phyloP scores from a whole-genome alignment of 2,113 vertebrate genomes.

The Loxodonta africana region DNA sequence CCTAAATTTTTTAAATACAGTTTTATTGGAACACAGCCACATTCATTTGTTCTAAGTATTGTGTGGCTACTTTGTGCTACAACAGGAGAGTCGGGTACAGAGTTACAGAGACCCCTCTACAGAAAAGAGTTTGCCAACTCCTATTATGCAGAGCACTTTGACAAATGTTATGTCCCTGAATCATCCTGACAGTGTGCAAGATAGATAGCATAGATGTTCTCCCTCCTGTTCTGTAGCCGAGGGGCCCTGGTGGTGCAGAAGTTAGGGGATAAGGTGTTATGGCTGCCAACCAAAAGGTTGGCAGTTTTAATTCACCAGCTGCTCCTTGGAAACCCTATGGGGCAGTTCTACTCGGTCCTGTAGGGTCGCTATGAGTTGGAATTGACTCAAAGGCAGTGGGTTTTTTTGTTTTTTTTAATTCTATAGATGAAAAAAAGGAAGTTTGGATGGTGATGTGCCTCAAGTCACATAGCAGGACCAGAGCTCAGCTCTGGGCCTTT shows the following conservation, averaged over 20 bases:
- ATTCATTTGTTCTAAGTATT: conserved; percentile 1
- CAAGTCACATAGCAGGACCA: not conserved
- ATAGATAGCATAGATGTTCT: not conserved
- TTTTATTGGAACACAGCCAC: not conserved
- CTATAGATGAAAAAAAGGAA: not conserved
- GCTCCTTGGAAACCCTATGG: too few relatives aligned
- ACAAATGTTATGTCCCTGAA: not conserved
- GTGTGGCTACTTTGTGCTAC: not conserved
- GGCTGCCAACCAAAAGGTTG: too few relatives aligned
- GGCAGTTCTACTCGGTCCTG: too few relatives aligned
- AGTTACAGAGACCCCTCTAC: not conserved
- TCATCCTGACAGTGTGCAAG: not conserved
- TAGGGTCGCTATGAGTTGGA: too few relatives aligned
- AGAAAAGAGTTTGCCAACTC: not conserved
- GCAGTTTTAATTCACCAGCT: too few relatives aligned
- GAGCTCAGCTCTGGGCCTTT: not conserved
- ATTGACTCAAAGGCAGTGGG: too few relatives aligned
- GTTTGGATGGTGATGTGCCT: not conserved
- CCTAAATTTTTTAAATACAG: conserved; percentile 10
- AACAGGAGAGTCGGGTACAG: not conserved
- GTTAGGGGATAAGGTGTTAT: too few relatives aligned
- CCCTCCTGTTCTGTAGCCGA: not conserved
- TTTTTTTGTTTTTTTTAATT: not conserved
- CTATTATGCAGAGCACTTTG: not conserved
- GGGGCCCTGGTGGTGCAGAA: too few relatives aligned